These are phyloP conservation scores for Zosterops lateralis DNA, from an alignment of 2,113 vertebrate genomes.

Conservation along the genomic window DNA sequence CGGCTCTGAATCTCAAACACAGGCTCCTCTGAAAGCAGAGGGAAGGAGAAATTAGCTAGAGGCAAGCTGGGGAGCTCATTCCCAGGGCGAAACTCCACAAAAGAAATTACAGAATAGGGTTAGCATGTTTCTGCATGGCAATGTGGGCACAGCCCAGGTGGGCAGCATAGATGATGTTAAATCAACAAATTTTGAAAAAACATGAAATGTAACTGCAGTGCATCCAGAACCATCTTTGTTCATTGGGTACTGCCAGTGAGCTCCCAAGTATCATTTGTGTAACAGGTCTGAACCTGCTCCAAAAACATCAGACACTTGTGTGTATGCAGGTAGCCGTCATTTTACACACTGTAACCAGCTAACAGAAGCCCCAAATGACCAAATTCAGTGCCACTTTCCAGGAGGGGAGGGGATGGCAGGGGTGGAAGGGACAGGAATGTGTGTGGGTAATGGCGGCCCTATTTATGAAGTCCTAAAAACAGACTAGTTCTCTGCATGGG, in stretches of 20 bases:
- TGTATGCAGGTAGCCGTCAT: neutral
- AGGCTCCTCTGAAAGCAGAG: neutral
- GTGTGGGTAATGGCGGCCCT: constrained; percentile 21
- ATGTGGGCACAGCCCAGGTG: neutral
- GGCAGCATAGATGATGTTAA: neutral
- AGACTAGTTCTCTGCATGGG: neutral
- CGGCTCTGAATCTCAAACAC: neutral
- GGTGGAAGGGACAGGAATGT: neutral
- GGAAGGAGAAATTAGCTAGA: neutral
- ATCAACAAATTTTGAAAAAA: neutral
- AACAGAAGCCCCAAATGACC: neutral
- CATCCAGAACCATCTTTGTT: neutral
- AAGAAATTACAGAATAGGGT: neutral
- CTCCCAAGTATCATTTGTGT: rapidly evolving
- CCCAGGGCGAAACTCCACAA: neutral
- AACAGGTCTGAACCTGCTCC: neutral
- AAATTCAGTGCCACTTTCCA: neutral
- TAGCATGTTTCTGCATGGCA: neutral
- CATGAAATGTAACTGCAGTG: neutral
- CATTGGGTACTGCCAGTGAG: neutral
- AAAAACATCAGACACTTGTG: neutral
- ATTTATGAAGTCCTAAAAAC: constrained; percentile 25
- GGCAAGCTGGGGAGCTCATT: neutral
- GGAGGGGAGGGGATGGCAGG: neutral
- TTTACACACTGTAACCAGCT: neutral